These are phyloP conservation scores for Drosophila atroscutellata DNA, from an alignment of 2,888 invertebrate genomes.

Conservation along the genomic window DNA sequence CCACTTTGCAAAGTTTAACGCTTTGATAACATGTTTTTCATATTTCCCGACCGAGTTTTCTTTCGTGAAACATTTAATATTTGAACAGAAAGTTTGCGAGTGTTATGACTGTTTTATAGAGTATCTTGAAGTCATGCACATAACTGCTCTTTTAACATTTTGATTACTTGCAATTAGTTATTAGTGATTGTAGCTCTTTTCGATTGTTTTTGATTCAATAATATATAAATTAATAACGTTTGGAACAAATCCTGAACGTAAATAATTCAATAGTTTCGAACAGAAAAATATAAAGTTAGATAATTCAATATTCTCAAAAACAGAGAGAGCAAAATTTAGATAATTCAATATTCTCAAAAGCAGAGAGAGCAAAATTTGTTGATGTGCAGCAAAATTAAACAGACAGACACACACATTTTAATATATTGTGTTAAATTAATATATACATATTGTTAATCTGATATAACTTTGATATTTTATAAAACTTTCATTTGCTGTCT, in stretches of 20 bases:
- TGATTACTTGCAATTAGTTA: not conserved
- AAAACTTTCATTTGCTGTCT: conserved; percentile 4
- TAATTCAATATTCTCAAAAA: not conserved
- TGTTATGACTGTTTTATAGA: not conserved
- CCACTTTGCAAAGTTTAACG: not conserved
- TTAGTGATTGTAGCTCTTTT: not conserved
- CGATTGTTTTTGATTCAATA: no score
- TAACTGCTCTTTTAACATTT: no score
- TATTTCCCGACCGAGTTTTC: not conserved
- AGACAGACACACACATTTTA: not conserved
- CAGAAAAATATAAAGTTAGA: not conserved
- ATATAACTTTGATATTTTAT: conserved; percentile 8
- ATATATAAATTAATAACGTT: not conserved
- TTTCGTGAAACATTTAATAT: not conserved
- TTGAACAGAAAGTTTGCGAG: not conserved
- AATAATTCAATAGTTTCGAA: not conserved
- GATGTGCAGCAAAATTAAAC: conserved; percentile 5
- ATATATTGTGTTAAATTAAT: conserved; percentile 1
- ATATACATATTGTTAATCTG: not conserved
- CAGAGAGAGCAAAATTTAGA: not conserved
- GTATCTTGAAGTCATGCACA: not conserved
- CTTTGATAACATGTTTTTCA: not conserved
- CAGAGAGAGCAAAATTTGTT: not conserved
- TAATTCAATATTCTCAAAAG: no score
- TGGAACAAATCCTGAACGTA: conserved; percentile 3